Conservation (phyloP, 2,113 vertebrate species). For the Calidris pugnax region DNA sequence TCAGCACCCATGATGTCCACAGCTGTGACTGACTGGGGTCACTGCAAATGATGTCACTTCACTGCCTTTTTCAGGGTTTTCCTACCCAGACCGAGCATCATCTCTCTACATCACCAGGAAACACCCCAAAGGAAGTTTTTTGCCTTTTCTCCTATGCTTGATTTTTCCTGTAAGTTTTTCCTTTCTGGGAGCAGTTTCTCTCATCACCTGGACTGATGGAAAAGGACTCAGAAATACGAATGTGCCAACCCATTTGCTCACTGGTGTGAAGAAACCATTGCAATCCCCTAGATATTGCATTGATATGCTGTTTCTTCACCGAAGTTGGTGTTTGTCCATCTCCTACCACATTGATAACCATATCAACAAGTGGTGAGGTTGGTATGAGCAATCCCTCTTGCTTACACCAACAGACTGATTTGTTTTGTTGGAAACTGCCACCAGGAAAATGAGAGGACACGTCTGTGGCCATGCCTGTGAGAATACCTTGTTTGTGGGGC, state of each 20-base stretch:
- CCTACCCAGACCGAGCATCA: too few relatives aligned
- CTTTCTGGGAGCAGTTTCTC: not conserved
- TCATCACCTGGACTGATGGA: not conserved
- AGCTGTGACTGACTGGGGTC: rapidly evolving
- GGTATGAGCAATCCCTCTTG: not conserved
- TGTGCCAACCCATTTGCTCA: not conserved
- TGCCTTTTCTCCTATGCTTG: not conserved
- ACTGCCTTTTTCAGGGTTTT: not conserved
- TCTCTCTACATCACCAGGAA: not conserved
- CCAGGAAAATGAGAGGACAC: rapidly evolving
- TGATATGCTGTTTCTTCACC: not conserved
- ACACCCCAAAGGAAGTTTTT: not conserved
- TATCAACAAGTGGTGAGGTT: not conserved
- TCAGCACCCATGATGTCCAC: not conserved
- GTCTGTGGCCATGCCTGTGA: not conserved
- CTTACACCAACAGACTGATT: not conserved
- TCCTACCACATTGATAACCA: not conserved
- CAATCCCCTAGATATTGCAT: not conserved
- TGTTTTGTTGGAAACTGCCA: not conserved
- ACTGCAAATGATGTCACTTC: rapidly evolving
- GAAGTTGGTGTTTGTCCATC: not conserved
- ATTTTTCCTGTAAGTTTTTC: not conserved
- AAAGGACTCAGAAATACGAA: not conserved
- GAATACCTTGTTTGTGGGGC: not conserved
- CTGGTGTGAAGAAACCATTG: not conserved